phyloP scores from a whole-genome alignment of 2,797 vertebrate species.

The Kryptolebias ocellatus region DNA sequence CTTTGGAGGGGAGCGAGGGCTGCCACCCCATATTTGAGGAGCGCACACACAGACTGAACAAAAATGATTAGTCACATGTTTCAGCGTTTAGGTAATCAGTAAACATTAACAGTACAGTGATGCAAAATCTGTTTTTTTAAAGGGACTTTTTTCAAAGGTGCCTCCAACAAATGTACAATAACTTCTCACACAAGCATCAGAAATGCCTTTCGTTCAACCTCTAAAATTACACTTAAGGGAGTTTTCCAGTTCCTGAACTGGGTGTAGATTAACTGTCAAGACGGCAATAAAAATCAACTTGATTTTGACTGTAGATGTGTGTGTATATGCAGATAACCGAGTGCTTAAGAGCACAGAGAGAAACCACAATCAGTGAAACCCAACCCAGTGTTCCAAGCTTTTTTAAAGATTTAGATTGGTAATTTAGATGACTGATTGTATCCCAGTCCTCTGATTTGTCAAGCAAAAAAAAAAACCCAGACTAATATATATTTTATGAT shows the following conservation, averaged over 20 bases:
- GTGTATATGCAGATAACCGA: conserved; percentile 11
- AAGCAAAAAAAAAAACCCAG: conserved; percentile 36
- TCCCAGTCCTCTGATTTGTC: conserved; percentile 39
- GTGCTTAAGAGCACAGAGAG: conserved; percentile 47
- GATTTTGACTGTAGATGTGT: background rate
- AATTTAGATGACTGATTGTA: conserved; percentile 70
- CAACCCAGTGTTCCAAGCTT: conserved; percentile 60
- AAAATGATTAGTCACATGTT: conserved; percentile 23
- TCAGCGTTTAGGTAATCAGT: background rate
- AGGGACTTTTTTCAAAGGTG: no score
- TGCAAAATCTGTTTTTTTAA: no score
- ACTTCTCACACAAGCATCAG: background rate
- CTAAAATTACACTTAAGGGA: conserved; percentile 12
- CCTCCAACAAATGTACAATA: no score
- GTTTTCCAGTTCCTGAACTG: background rate
- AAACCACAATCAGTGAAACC: conserved; percentile 58
- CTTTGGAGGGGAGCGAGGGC: conserved; percentile 67
- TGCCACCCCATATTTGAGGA: conserved; percentile 28
- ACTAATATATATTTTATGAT: conserved; percentile 58
- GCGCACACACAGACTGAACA: conserved; percentile 24
- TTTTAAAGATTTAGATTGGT: conserved; percentile 69
- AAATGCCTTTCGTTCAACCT: conserved; percentile 2
- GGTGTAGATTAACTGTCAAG: conserved; percentile 19
- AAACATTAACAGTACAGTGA: background rate
- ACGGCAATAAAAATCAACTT: conserved; percentile 27